Evolutionary conservation across 1,140 invertebrate genomes (phyloP), one percentile per base, ranked within the genome.

Genomic region (Anastrepha obliqua): DNA sequence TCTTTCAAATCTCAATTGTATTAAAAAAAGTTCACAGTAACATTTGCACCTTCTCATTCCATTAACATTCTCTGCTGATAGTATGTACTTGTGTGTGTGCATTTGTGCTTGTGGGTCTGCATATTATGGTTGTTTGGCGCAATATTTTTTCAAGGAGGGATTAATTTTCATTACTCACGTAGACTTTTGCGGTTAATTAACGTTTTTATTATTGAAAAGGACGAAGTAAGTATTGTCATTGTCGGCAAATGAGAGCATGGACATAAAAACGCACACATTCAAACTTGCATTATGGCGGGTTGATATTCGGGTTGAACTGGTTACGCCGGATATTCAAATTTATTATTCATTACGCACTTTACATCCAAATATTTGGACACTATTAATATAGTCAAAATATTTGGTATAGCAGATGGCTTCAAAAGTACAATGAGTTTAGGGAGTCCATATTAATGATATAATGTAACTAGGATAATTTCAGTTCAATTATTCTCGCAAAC

Each of bases 131-230:
- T 51, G 44, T 81, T 9, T 58, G 17, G 44, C 44, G 44, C 15
- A 29, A 15, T 42, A 17, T n/a, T 74, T 55, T 81, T 81, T 81
- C 47, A 81, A 81, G 51, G 47, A 86, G 17, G 85, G 85, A 86
- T 86, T 86, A 42, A 86, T 86, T 86, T 86, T 86, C 55, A 60
- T 59, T 86, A 86, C 85, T 86, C 85, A 58, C 85, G 81, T 85
- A 88, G 87, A 88, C 87, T 88, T 88, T 88, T 88, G 87, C n/a
- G 87, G 87, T 88, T 88, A 88, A 88, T 88, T 88, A 88, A 86
- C 67, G 85, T 86, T 67, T 86, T 88, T 87, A 70, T 65, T 87
- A 59, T 86, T 85, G 51, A 81, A 85, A 58, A 58, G 13, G 58
- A 81, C 60, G 29, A 87, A 67, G 65, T 29, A 51, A 39, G 15